Percentiles rank a stretch among this genome's conserved stretches.
phyloP scores from a whole-genome alignment of 2,888 invertebrate genomes.

The Timema cristinae region DNA sequence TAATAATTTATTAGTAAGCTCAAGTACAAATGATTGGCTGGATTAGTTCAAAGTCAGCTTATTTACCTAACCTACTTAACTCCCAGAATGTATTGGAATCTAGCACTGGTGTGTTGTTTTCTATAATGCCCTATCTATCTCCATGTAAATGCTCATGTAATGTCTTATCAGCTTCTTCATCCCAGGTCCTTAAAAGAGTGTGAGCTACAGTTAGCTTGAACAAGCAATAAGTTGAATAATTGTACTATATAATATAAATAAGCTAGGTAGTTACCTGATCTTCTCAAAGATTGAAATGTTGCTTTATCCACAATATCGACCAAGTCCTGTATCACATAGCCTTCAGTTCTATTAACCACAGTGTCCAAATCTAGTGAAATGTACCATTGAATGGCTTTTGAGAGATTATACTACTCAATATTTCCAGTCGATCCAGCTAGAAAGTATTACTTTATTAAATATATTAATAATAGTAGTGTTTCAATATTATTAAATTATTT shows the following conservation, averaged over 20 bases:
- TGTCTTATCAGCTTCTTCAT: neutral
- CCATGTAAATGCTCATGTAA: neutral
- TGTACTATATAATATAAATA: no score
- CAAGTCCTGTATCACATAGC: conserved; percentile 67
- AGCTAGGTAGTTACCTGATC: conserved; percentile 51
- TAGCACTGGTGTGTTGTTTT: neutral
- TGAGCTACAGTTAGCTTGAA: neutral
- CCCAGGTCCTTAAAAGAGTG: neutral
- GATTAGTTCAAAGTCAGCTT: no score
- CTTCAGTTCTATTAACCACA: conserved; percentile 65
- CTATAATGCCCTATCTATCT: neutral
- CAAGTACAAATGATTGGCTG: no score
- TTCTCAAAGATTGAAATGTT: conserved; percentile 66
- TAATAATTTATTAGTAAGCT: no score
- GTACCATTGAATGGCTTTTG: conserved; percentile 6
- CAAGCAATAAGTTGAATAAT: no score
- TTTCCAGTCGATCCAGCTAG: conserved; percentile 58
- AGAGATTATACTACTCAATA: conserved; percentile 47
- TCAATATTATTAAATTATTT: no score
- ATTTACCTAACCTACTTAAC: no score
- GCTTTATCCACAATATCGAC: conserved; percentile 66
- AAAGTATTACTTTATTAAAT: conserved; percentile 26
- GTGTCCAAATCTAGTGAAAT: conserved; percentile 50
- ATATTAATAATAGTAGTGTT: no score
- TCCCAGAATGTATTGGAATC: no score